phyloP scores from a whole-genome alignment of 1,140 invertebrate species.

The Hesperophylax magnus region DNA sequence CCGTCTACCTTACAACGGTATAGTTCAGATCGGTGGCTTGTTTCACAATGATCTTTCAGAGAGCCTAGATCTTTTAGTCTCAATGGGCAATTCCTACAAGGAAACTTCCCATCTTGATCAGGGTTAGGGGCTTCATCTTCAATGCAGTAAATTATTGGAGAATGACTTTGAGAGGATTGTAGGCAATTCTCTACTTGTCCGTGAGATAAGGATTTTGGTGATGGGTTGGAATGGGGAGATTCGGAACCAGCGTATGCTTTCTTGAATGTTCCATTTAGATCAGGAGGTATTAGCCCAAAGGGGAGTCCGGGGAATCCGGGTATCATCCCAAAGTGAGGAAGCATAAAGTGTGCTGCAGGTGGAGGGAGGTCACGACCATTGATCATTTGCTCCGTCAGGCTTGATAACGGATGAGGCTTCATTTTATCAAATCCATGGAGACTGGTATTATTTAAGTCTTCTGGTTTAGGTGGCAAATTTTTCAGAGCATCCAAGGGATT shows the following conservation, averaged over 20 bases:
- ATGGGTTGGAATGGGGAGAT: slow-evolving; percentile 60
- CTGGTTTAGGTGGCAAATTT: slow-evolving; percentile 59
- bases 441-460: slow-evolving; percentile 60
- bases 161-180: background rate
- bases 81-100: slow-evolving; percentile 74
- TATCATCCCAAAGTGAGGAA: slow-evolving; percentile 68
- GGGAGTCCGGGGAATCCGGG: slow-evolving; percentile 68
- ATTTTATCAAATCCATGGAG: slow-evolving; percentile 57
- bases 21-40: slow-evolving; percentile 76
- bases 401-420: slow-evolving; percentile 63
- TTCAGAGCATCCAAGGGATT: slow-evolving; percentile 56
- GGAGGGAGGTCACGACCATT: slow-evolving; percentile 63
- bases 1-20: slow-evolving; percentile 77
- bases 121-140: slow-evolving; percentile 68
- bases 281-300: slow-evolving; percentile 65
- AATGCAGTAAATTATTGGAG: slow-evolving; percentile 61
- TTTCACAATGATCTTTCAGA: slow-evolving; percentile 75
- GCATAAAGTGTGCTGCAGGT: slow-evolving; percentile 66
- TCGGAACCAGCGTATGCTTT: slow-evolving; percentile 60
- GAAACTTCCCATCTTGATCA: slow-evolving; percentile 71
- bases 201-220: slow-evolving; percentile 52
- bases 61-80: slow-evolving; percentile 69
- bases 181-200: slow-evolving; percentile 54
- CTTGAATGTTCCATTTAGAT: slow-evolving; percentile 59
- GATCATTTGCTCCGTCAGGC: slow-evolving; percentile 66